Evolutionary conservation across 1,140 invertebrate species (phyloP), one percentile per base, ranked within the genome.

Genomic region (Camponotus pennsylvanicus): DNA sequence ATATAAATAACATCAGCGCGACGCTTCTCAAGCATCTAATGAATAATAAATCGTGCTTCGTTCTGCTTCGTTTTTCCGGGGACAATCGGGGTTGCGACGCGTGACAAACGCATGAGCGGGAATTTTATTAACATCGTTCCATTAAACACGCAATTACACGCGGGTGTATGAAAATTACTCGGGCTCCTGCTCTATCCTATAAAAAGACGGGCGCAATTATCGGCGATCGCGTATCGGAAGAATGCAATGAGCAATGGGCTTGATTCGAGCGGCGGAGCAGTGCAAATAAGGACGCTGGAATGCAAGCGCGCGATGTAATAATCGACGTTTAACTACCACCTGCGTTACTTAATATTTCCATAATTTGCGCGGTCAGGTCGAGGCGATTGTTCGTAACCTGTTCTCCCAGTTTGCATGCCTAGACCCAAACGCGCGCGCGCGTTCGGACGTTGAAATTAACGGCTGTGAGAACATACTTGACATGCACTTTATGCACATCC

Each of bases 161-260:
- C 77, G 86, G 49, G 52, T 42, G 34, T 75, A 83, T 75, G 40
- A 83, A 76, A 87, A 75, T 67, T 69, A 59, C 13, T 73, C n/a
- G 55, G 27, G 27, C 27, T 27, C 27, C 27, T 27, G 27, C 27
- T 27, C 27, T 27, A 27, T 27, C 27, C 27, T 27, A 27, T 15
- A 34, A 63, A 83, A 63, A 73, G 11, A 42, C 8, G 13, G 42
- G 21, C 8, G 67, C 52, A 76, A 88, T 88, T 45, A 70, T 89
- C 67, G 61, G 37, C 69, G 86, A 71, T 61, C 71, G 15, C 18
- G 67, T 88, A 76, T 88, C 86, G 57, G 83, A 88, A 78, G 87
- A 83, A 83, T 75, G 79, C 79, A 59, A 27, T 32, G 49, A 37
- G 27, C 15, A 86, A 57, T 52, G 64, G 86, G 64, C 84, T 70